phyloP scores from a whole-genome alignment of 2,888 invertebrate genomes.

The Drosophila setosimentum region DNA sequence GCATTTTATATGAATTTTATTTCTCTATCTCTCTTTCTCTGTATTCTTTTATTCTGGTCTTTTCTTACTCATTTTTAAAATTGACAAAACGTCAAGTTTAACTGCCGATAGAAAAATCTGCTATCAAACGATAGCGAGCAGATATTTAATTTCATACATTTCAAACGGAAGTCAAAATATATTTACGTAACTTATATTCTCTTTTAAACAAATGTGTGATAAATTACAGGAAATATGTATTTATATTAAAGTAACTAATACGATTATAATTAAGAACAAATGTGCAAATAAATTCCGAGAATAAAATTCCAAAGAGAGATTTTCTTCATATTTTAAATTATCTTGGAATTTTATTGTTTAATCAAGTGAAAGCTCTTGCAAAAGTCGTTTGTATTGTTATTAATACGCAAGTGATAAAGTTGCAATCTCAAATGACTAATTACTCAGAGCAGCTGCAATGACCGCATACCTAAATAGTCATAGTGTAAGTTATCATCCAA shows the following conservation, averaged over 20 bases:
- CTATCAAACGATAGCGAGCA: not conserved
- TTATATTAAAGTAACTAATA: not conserved
- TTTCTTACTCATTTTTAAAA: not conserved
- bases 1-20: not conserved
- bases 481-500: not conserved
- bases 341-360: not conserved
- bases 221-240: not conserved
- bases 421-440: not conserved
- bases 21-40: not conserved
- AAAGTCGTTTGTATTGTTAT: not conserved
- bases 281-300: not conserved
- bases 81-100: not conserved
- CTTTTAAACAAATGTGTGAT: not conserved
- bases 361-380: not conserved
- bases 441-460: slow-evolving; percentile 22
- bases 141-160: not conserved
- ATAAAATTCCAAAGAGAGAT: not conserved
- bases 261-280: not conserved
- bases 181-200: not conserved
- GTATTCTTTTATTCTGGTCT: not conserved
- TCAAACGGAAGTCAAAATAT: not conserved
- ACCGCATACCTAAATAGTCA: not conserved
- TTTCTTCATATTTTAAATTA: not conserved
- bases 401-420: not conserved
- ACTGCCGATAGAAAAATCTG: not conserved